These are phyloP conservation scores for Pollenia labialis DNA, from an alignment of 2,888 invertebrate species.

Conservation along the genomic window DNA sequence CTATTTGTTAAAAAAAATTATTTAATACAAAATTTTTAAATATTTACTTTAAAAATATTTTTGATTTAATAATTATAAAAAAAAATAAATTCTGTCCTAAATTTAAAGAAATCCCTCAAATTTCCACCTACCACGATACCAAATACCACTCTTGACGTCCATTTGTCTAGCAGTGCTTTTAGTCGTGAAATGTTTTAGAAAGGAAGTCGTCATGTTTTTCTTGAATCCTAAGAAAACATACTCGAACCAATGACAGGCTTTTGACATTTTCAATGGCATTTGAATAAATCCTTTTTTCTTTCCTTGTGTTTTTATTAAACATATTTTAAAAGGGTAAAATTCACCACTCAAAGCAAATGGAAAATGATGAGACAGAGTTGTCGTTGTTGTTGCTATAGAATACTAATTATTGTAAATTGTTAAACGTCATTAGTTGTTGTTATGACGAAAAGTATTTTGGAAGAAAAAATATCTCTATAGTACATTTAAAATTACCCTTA, in stretches of 20 bases:
- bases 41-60: too few relatives aligned
- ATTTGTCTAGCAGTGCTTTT: slow-evolving; percentile 60
- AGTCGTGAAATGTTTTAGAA: slow-evolving; percentile 32
- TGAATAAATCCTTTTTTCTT: slow-evolving; percentile 59
- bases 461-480: background rate
- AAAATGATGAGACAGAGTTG: slow-evolving; percentile 20
- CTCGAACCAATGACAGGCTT: slow-evolving; percentile 64
- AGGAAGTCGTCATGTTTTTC: slow-evolving; percentile 62
- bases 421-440: slow-evolving; percentile 65
- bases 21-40: too few relatives aligned
- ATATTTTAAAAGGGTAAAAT: slow-evolving; percentile 50
- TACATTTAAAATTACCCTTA: slow-evolving; percentile 63
- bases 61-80: background rate
- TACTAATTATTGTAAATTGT: slow-evolving; percentile 69
- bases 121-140: background rate
- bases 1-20: too few relatives aligned
- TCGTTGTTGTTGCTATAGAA: slow-evolving; percentile 52
- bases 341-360: slow-evolving; percentile 31
- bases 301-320: background rate
- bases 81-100: background rate
- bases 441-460: slow-evolving; percentile 49
- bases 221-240: slow-evolving; percentile 68
- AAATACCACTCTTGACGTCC: slow-evolving; percentile 53
- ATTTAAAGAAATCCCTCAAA: background rate
- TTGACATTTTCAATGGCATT: slow-evolving; percentile 71